Evolutionary conservation across 1,140 invertebrate species (phyloP), one percentile per base, ranked within the genome.

Genomic region (Trypoxylus dichotomus): DNA sequence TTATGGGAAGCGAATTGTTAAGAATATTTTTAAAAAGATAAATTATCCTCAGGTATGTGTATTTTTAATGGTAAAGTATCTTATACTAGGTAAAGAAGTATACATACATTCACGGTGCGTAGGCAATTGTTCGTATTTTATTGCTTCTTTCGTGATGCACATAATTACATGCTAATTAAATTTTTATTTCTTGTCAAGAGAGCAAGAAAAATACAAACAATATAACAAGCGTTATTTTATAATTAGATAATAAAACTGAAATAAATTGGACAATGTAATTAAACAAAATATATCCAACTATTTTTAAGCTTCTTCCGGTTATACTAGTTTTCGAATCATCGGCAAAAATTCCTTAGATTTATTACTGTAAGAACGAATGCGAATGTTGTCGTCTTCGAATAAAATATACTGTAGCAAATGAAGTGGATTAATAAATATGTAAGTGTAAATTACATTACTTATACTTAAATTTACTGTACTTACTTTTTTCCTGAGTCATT

Each of bases 71-170:
- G 21, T n/a, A 27, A 68, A 68, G 3, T 68, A n/a, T 19, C 15
- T n/a, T 54, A 54, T 19, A 54, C 15, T 54, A 19, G 47, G 19
- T 19, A 54, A 54, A 54, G 0, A 15, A 5, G 19, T 19, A 54
- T 19, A n/a, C 7, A 54, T 19, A n/a, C 7, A 54, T 19, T 54
- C 47, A 68, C 60, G 27, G 19, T 68, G 21, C 24, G 27, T 68
- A 68, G 27, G 21, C 21, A 68, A 68, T 68, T 68, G 60, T 68
- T 68, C 24, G 60, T 10, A 68, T 68, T 68, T 68, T 68, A 68
- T 68, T 25, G 27, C 27, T 27, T 27, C 27, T 29, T 68, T 29
- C 60, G 60, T 68, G 60, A 68, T 68, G 27, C 8, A 13, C 60
- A 27, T 68, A 68, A 68, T 27, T 27, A 68, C 24, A 68, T 29